Evolutionary conservation across 92 coral and sea anemone genomes (phyloP), one percentile per base, ranked within the genome.

Genomic region (Paragorgia papillata): DNA sequence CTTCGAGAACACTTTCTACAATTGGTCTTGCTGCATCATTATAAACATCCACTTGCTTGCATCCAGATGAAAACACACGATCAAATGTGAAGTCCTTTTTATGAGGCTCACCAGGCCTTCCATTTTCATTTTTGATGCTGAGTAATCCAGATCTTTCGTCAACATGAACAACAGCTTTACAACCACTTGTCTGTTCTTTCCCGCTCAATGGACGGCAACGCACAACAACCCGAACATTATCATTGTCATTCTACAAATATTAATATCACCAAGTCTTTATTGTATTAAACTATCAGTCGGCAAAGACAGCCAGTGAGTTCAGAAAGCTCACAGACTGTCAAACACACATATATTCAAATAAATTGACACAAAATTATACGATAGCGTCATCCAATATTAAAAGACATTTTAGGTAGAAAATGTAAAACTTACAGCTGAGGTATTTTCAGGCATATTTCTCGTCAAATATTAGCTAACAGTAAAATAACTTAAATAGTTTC

Each of bases 131-230:
- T 55, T 83, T 86, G 12, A 94, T 96, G 18, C 87, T 88, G 14
- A 94, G 89, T 33, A 86, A 80, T 12, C 98, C 98, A 20, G 84
- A 87, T 64, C 92, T 80, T 78, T 94, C 98, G 25, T 94, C 97
- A 29, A 91, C 97, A 35, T 81, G 87, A 0, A 94, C 98, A 39
- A 91, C 89, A 78, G 70, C 75, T 27, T 48, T 30, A 80, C 98
- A 94, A 9, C 88, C 87, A 53, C 87, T 68, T 17, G 87, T 86
- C 18, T 84, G 84, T 50, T 94, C 98, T 77, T 94, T 94, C 33
- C 86, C 89, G 82, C 92, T 94, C 88, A 94, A 83, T 62, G 98
- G 98, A 79, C 98, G 98, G 69, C 98, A 94, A 84, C 98, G 79
- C 0, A 94, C 98, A 35, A 94, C 98, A n/a, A 94, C 98, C 43